Conservation (phyloP, 2,888 invertebrate genomes). For the Baronia brevicornis region DNA sequence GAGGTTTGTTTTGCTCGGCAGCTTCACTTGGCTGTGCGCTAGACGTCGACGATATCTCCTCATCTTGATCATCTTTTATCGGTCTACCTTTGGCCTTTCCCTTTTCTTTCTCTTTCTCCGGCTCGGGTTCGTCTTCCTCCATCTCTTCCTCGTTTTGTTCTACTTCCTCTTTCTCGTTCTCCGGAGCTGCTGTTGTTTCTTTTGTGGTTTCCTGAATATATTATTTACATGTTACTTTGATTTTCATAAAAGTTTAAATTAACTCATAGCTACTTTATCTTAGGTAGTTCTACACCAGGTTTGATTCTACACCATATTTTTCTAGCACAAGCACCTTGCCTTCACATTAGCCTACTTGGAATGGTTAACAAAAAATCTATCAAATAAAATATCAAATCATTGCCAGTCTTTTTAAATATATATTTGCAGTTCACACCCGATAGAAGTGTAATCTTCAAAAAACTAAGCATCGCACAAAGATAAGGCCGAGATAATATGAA, state of each 20-base stretch:
- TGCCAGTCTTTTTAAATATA: too few relatives aligned
- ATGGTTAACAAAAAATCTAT: too few relatives aligned
- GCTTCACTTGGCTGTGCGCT: conserved; percentile 34
- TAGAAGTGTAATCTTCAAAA: too few relatives aligned
- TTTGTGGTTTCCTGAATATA: conserved; percentile 42
- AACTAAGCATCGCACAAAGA: too few relatives aligned
- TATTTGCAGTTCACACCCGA: too few relatives aligned
- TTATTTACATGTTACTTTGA: too few relatives aligned
- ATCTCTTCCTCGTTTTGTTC: conserved; percentile 24
- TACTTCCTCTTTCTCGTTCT: conserved; percentile 39
- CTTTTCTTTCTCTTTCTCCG: conserved; percentile 25
- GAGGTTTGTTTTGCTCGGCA: conserved; percentile 32
- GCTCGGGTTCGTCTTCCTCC: conserved; percentile 26
- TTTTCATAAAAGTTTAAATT: too few relatives aligned
- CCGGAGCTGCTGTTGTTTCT: conserved; percentile 44
- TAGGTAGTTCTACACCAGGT: not conserved
- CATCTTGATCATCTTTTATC: conserved; percentile 50
- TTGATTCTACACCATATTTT: too few relatives aligned
- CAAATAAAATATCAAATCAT: too few relatives aligned
- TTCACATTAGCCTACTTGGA: too few relatives aligned
- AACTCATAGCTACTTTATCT: not conserved
- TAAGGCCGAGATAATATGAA: too few relatives aligned
- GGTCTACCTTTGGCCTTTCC: conserved; percentile 31
- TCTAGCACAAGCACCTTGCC: too few relatives aligned
- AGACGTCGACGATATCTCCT: conserved; percentile 56